These are phyloP conservation scores for Baronia brevicornis DNA, from an alignment of 2,888 invertebrate genomes.

Conservation along the genomic window DNA sequence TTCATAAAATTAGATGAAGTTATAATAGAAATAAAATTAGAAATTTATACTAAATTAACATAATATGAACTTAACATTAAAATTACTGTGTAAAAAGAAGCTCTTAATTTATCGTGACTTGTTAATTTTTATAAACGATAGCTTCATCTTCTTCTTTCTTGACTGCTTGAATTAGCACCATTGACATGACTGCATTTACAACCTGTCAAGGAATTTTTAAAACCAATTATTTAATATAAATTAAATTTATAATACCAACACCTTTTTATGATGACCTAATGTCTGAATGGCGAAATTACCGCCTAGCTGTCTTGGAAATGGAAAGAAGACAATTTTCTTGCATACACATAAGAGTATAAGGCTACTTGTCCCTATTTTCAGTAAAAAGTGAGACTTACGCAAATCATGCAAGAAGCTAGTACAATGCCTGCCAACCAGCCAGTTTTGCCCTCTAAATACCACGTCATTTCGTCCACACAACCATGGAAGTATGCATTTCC, in stretches of 20 bases:
- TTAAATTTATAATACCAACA: conserved; percentile 5
- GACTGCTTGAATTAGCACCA: conserved; percentile 82
- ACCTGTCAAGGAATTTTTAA: conserved; percentile 73
- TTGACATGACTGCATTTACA: conserved; percentile 81
- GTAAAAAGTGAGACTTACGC: conserved; percentile 76
- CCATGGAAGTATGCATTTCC: conserved; percentile 93
- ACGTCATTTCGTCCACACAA: conserved; percentile 91
- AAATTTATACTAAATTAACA: too few species aligned
- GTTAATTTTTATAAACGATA: conserved; percentile 62
- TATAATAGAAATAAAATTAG: too few species aligned
- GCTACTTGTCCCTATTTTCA: neutral
- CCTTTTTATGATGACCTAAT: too few species aligned
- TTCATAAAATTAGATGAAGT: too few species aligned
- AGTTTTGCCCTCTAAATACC: conserved; percentile 89
- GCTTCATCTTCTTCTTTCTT: conserved; percentile 82
- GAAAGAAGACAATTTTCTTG: too few species aligned
- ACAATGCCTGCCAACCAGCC: conserved; percentile 89
- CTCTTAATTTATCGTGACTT: too few species aligned
- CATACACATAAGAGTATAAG: neutral
- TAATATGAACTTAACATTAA: too few species aligned
- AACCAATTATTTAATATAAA: conserved; percentile 11
- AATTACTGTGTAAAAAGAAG: too few species aligned
- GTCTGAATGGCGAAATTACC: too few species aligned
- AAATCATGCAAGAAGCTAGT: conserved; percentile 83
- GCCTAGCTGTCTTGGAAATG: too few species aligned